Conservation (phyloP, 2,888 invertebrate genomes). For the Ormyrus labotus region DNA sequence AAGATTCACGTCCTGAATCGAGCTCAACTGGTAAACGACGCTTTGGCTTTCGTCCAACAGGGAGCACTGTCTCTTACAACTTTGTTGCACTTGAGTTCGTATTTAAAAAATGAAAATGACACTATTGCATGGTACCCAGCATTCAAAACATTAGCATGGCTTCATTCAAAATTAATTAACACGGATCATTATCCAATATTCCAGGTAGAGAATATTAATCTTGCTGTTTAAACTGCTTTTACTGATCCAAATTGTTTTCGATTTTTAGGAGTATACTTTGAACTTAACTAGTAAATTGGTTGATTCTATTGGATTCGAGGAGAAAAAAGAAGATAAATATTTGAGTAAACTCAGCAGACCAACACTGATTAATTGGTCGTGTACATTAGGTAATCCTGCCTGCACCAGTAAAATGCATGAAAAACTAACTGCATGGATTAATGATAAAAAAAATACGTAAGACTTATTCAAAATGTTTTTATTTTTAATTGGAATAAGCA, state of each 20-base stretch:
- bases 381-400: conserved; percentile 79
- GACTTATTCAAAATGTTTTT: not conserved
- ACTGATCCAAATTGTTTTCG: too few relatives aligned
- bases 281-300: conserved; percentile 11
- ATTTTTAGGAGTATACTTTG: conserved; percentile 28
- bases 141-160: conserved; percentile 83
- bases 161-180: conserved; percentile 69
- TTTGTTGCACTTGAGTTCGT: conserved; percentile 86
- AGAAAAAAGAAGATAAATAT: conserved; percentile 75
- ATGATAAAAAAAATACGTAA: conserved; percentile 3
- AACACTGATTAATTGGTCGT: conserved; percentile 81
- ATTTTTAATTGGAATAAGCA: not conserved
- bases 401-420: conserved; percentile 78
- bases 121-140: conserved; percentile 92
- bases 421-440: conserved; percentile 29
- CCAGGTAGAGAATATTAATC: conserved; percentile 32
- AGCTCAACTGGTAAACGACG: conserved; percentile 90
- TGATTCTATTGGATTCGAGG: conserved; percentile 62
- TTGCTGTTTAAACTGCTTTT: too few relatives aligned
- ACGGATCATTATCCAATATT: conserved; percentile 34
- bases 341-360: conserved; percentile 80
- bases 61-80: conserved; percentile 83
- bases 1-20: conserved; percentile 84
- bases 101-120: conserved; percentile 85
- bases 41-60: conserved; percentile 84